Evolutionary conservation across 2,113 vertebrate species (phyloP), one percentile per base, ranked within the genome.

Genomic region (Xiphophorus couchianus): DNA sequence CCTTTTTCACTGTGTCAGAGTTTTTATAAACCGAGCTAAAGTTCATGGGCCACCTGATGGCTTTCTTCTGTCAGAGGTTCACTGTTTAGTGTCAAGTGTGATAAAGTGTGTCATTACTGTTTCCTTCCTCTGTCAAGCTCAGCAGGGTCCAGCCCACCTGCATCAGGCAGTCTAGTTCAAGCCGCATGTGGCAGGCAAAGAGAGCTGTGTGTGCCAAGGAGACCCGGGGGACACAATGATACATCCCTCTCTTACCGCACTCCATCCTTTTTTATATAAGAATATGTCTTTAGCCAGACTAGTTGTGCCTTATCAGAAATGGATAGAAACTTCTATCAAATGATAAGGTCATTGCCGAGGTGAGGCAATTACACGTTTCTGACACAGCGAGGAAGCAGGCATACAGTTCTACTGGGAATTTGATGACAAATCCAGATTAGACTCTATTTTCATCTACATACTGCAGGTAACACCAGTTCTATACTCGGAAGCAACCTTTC

Each of bases 31-130:
- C 79, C 54, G 25, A 66, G 69, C 58, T 61, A 51, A 72, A 67
- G 58, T 60, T 33, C 31, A 78, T 79, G 71, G 60, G 65, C n/a
- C 61, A 64, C 74, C 62, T 39, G 30, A 62, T 58, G 62, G 74
- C 71, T 69, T 71, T 62, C 54, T 35, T 73, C 74, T 65, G 73
- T 83, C 68, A 58, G 22, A 39, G 27, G 2, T 77, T 71, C 48
- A n/a, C 73, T 19, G 51, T 62, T 54, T 86, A 14, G 66, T 76
- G 71, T 84, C 74, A 77, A 71, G 54, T 51, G 79, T 90, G 87
- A 92, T 89, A 75, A 82, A 91, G 86, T 80, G 87, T 85, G 82
- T 86, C 86, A 80, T 91, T 89, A 89, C 71, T 4, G 37, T 39
- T 64, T 60, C 69, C 69, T 71, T 82, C 76, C 66, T 63, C 60